Evolutionary conservation across 92 coral and sea anemone genomes (phyloP), one percentile per base, ranked within the genome.

Genomic region (Siderastrea radians): DNA sequence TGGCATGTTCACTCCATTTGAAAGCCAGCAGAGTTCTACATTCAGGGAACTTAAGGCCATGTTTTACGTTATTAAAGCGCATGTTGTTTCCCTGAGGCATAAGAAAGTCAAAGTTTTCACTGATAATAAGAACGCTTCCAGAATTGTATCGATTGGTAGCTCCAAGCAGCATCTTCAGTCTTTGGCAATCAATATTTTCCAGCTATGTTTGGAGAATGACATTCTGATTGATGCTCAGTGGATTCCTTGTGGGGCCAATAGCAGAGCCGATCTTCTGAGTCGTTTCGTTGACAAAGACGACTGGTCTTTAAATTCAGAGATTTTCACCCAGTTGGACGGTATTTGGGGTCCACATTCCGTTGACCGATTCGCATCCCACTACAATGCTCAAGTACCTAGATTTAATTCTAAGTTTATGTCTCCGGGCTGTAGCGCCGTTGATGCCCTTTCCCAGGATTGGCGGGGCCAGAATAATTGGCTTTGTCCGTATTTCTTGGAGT

Each of bases 371-470:
- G 75, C 84, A 6, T 81, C 84, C 54, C 85, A 92, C 58, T 76
- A 57, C 82, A 77, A 83, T 63, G 70, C 89, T n/a, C 89, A 91
- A 66, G 63, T 91, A 7, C 45, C 13, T 8, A 80, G 89, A 61
- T 91, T 91, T 78, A 82, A 88, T 73, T 76, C 89, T 11, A 82
- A 59, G 77, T 87, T 81, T 83, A 68, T 80, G 70, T 91, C 86
- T 38, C 94, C 91, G 45, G 91, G 89, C 15, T 59, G 86, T 17
- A 76, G 77, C 14, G 88, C 91, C 55, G 82, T 91, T 58, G 94
- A 91, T 70, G 86, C 81, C 47, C 78, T 90, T 14, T 59, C 91
- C 3, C 88, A 82, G 19, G 76, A 91, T 62, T 91, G 86, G 93
- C 64, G 15, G 11, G 64, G 15, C 1, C 6, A 60, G 15, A 90